Conservation (phyloP, 2,113 vertebrate species). For the Alexandromys fortis region DNA sequence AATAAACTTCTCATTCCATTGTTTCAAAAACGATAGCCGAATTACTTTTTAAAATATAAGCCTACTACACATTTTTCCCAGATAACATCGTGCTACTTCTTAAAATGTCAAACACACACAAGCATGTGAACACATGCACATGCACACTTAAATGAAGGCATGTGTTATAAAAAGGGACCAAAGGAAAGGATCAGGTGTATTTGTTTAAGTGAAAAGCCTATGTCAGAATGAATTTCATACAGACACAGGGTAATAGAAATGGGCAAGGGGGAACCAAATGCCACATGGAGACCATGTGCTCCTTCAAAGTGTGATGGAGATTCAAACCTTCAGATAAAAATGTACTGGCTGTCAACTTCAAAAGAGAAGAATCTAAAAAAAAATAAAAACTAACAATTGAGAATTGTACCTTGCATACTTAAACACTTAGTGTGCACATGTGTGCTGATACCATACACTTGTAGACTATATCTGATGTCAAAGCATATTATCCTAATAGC, state of each 20-base stretch:
- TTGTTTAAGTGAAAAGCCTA: constrained; percentile 58
- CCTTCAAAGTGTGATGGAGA: constrained; percentile 63
- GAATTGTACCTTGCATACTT: constrained; percentile 58
- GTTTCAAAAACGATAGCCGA: neutral
- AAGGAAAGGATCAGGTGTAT: constrained; percentile 67
- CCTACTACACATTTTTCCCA: neutral
- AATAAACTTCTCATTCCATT: neutral
- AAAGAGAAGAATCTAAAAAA: constrained; percentile 65
- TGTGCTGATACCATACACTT: constrained; percentile 50
- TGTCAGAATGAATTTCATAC: constrained; percentile 67
- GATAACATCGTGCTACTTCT: constrained; percentile 8
- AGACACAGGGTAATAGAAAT: neutral
- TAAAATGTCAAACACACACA: constrained; percentile 9
- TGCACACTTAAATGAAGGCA: constrained; percentile 46
- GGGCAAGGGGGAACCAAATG: constrained; percentile 38
- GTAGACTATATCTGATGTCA: constrained; percentile 59
- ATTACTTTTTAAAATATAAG: neutral
- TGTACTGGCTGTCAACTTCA: constrained; percentile 59
- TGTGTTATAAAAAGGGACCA: constrained; percentile 34
- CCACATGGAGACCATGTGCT: constrained; percentile 61
- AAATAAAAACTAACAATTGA: constrained; percentile 39
- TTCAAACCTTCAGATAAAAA: constrained; percentile 69
- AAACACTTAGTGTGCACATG: constrained; percentile 37
- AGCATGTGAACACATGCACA: neutral
- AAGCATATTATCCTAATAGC: constrained; percentile 72